Evolutionary conservation across 2,113 vertebrate species (phyloP).

Genomic region (Malurus alboscapulatus): DNA sequence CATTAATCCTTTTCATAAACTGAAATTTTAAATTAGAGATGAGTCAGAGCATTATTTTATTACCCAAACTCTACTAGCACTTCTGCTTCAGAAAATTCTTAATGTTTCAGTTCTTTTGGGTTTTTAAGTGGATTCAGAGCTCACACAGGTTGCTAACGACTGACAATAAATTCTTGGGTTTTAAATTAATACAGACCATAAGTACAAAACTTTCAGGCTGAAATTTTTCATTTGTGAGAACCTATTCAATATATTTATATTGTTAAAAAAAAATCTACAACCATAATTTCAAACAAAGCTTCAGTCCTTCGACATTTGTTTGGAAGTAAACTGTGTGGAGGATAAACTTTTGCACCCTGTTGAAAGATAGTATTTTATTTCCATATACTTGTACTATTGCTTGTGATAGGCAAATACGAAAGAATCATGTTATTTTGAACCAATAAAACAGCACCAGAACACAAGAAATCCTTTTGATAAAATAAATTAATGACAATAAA

Average conservation of each 20-base stretch:
- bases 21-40: constrained; percentile 44
- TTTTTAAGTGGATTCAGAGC: not conserved
- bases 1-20: constrained; percentile 43
- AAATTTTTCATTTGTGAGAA: not conserved
- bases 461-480: not conserved
- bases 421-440: not conserved
- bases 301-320: not conserved
- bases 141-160: not conserved
- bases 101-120: not conserved
- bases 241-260: not conserved
- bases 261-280: not conserved
- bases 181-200: not conserved
- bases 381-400: not conserved
- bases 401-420: not conserved
- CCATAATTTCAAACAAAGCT: not conserved
- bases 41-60: constrained; percentile 36
- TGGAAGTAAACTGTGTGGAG: not conserved
- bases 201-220: not conserved
- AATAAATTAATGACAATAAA: not conserved
- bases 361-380: not conserved
- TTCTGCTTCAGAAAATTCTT: not conserved
- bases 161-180: not conserved
- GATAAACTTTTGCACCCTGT: not conserved
- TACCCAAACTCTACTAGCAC: not conserved
- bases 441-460: not conserved